These are phyloP conservation scores for Rambutsinella grinnellia DNA, from an alignment of 2,888 invertebrate species.

Conservation along the genomic window DNA sequence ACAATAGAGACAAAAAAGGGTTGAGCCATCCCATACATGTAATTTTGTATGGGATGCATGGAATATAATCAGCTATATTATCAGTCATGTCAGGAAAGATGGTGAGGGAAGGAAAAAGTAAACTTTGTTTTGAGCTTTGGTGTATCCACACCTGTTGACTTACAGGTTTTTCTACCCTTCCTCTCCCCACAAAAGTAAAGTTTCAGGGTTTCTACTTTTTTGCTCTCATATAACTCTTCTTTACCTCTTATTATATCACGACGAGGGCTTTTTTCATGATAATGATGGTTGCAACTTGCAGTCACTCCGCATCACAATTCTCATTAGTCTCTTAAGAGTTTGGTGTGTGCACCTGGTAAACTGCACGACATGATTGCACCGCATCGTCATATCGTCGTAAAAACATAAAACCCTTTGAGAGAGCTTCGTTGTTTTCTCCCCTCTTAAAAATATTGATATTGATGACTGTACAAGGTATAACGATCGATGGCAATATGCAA, in stretches of 20 bases:
- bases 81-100: neutral
- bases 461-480: no score
- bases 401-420: conserved; percentile 8
- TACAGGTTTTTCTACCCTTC: conserved; percentile 24
- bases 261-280: neutral
- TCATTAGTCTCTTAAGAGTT: neutral
- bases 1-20: neutral
- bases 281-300: neutral
- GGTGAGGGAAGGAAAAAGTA: neutral
- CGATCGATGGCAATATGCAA: no score
- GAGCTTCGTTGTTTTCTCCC: neutral
- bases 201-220: no score
- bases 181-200: conserved; percentile 11
- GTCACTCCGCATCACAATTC: neutral
- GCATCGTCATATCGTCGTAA: neutral
- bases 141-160: conserved; percentile 19
- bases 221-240: no score
- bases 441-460: neutral
- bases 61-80: neutral
- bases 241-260: neutral
- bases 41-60: neutral
- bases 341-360: conserved; percentile 16
- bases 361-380: neutral
- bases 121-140: neutral
- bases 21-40: neutral